Evolutionary conservation across 2,797 vertebrate species (phyloP).

Genomic region (Pangasius larnaudii): DNA sequence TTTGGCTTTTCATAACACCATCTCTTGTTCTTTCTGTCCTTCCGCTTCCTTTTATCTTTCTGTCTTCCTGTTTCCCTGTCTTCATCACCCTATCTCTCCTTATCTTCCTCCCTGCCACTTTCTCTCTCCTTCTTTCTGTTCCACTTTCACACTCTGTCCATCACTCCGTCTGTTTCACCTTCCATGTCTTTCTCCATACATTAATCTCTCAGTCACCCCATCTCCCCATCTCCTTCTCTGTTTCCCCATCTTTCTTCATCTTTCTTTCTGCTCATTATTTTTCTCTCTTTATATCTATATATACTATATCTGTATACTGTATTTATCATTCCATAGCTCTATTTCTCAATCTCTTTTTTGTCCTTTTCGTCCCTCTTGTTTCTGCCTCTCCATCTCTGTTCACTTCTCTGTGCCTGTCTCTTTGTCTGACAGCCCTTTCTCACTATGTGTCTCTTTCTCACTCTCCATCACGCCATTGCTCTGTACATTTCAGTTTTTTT

Average conservation of each 20-base stretch:
- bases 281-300: background rate
- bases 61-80: background rate
- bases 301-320: background rate
- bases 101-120: background rate
- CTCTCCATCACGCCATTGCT: background rate
- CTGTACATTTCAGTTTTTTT: background rate
- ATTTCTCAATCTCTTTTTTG: background rate
- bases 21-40: background rate
- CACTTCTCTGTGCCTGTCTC: background rate
- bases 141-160: conserved; percentile 4
- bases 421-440: background rate
- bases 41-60: background rate
- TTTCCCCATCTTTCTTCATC: background rate
- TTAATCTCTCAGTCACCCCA: background rate
- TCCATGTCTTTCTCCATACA: background rate
- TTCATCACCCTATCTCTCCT: background rate
- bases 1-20: background rate
- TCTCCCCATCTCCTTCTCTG: too few relatives aligned
- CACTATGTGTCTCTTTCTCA: background rate
- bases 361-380: background rate
- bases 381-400: background rate
- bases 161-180: conserved; percentile 4
- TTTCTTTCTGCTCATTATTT: background rate
- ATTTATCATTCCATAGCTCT: background rate
- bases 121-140: background rate